Percentiles rank a stretch among this genome's conserved stretches.
These are phyloP conservation scores for Merodon equestris DNA, from an alignment of 2,888 invertebrate genomes.

Conservation along the genomic window DNA sequence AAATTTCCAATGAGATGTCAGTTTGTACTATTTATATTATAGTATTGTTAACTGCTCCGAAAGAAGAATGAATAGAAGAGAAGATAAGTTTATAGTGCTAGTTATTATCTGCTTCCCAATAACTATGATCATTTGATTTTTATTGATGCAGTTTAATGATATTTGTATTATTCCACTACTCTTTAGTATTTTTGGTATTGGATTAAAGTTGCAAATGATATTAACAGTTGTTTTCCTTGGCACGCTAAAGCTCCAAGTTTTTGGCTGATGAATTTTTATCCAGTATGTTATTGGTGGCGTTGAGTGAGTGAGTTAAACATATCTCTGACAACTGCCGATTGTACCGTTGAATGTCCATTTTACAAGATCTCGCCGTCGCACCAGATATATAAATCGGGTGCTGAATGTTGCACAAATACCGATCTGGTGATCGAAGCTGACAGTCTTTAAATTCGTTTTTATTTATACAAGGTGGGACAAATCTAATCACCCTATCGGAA, in stretches of 20 bases:
- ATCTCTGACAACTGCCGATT: neutral
- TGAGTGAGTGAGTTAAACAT: too few relatives aligned
- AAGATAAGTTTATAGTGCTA: slow-evolving; percentile 1
- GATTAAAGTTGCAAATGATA: slow-evolving; percentile 7
- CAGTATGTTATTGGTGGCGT: slow-evolving; percentile 1
- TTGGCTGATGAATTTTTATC: slow-evolving; percentile 5
- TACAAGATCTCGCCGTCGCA: neutral
- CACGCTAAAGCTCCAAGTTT: slow-evolving; percentile 1
- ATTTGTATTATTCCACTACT: neutral
- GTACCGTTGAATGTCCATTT: slow-evolving; percentile 10
- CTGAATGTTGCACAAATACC: slow-evolving; percentile 12
- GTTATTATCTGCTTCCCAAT: slow-evolving; percentile 14
- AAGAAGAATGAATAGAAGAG: slow-evolving; percentile 2
- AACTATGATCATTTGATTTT: slow-evolving; percentile 15
- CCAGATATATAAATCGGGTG: slow-evolving; percentile 15
- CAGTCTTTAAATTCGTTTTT: slow-evolving; percentile 1
- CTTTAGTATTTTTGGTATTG: neutral
- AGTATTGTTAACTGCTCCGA: slow-evolving; percentile 8
- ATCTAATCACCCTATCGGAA: too few relatives aligned
- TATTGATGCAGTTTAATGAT: slow-evolving; percentile 1
- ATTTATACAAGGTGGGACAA: too few relatives aligned
- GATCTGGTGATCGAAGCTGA: neutral
- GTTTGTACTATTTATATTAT: slow-evolving; percentile 10
- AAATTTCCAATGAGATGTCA: slow-evolving; percentile 14
- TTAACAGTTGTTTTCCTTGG: neutral